These are phyloP conservation scores for Antheraea mylitta DNA, from an alignment of 1,140 invertebrate species.

Conservation along the genomic window DNA sequence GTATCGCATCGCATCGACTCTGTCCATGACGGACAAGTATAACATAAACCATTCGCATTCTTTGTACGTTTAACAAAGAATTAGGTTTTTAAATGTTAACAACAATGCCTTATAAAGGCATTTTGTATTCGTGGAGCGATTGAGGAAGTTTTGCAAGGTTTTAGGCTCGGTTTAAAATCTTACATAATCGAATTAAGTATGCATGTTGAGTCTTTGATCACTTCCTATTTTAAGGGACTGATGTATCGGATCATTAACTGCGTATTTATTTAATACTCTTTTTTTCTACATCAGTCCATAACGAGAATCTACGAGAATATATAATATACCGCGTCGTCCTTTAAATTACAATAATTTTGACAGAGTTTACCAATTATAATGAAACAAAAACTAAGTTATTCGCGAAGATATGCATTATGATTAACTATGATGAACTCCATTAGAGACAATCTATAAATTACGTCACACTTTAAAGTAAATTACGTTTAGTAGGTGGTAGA, in stretches of 20 bases:
- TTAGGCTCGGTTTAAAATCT: background rate
- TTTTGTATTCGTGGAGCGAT: slow-evolving; percentile 3
- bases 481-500: no score
- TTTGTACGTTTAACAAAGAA: slow-evolving; percentile 2
- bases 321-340: no score
- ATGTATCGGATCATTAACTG: background rate
- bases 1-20: background rate
- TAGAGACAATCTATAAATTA: no score
- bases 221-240: background rate
- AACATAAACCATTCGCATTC: slow-evolving; percentile 3
- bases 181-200: slow-evolving; percentile 4
- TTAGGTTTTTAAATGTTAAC: slow-evolving; percentile 11
- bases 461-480: no score
- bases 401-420: no score
- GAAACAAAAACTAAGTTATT: no score
- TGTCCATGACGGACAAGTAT: background rate
- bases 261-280: no score
- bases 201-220: background rate
- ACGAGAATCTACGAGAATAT: no score
- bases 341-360: no score
- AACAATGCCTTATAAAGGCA: background rate
- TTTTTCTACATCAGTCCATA: no score
- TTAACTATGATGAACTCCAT: no score
- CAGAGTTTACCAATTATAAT: no score
- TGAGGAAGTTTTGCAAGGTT: slow-evolving; percentile 14